phyloP scores from a whole-genome alignment of 2,888 invertebrate genomes.

The Omphaloscelis lunosa region DNA sequence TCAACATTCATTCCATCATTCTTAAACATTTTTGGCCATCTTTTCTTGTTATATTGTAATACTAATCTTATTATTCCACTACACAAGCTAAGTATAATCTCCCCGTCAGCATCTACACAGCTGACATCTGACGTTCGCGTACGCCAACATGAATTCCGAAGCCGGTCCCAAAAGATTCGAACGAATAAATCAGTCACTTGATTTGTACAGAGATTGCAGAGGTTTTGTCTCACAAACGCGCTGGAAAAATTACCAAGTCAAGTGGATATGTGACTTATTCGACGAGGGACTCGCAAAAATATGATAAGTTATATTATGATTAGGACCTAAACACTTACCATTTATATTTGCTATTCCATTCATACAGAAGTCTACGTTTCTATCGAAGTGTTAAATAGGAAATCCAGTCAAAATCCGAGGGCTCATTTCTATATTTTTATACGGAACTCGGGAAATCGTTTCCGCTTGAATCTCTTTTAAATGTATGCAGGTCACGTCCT shows the following conservation, averaged over 20 bases:
- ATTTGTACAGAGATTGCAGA: slow-evolving; percentile 56
- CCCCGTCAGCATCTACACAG: slow-evolving; percentile 39
- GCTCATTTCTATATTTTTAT: slow-evolving; percentile 60
- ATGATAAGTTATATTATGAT: slow-evolving; percentile 58
- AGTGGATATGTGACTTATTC: slow-evolving; percentile 43
- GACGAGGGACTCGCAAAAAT: slow-evolving; percentile 45
- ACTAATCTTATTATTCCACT: slow-evolving; percentile 49
- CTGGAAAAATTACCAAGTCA: slow-evolving; percentile 55
- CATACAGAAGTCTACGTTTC: slow-evolving; percentile 15
- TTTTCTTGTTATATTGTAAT: slow-evolving; percentile 23
- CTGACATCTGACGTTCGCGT: slow-evolving; percentile 37
- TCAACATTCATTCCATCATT: slow-evolving; percentile 4
- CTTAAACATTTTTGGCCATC: not conserved
- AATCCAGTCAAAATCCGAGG: slow-evolving; percentile 46
- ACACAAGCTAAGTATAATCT: slow-evolving; percentile 34
- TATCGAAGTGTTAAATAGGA: slow-evolving; percentile 41
- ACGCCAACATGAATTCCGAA: slow-evolving; percentile 51
- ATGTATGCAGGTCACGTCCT: slow-evolving; percentile 81
- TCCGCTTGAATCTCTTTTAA: slow-evolving; percentile 69
- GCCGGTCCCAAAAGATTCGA: slow-evolving; percentile 42
- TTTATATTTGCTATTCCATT: slow-evolving; percentile 46
- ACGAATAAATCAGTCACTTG: slow-evolving; percentile 62
- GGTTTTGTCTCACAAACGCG: slow-evolving; percentile 52
- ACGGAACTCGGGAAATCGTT: slow-evolving; percentile 54
- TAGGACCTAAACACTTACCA: slow-evolving; percentile 41